A percentile compares a stretch with the other conserved stretches of the same genome.
These are phyloP conservation scores for Tauraco hartlaubi DNA, from an alignment of 2,797 vertebrate species.

Conservation along the genomic window DNA sequence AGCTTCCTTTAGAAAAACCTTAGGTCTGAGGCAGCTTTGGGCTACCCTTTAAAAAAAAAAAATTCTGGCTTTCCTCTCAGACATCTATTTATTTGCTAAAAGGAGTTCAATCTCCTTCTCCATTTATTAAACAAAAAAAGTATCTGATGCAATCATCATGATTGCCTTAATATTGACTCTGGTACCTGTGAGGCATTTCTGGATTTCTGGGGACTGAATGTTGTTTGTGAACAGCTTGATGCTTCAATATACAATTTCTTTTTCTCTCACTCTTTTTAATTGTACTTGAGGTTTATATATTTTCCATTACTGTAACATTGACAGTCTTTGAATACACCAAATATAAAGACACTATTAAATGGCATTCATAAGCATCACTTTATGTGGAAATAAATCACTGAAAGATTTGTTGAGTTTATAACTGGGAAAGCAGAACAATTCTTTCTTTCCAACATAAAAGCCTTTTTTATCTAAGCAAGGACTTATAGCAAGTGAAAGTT, in stretches of 20 bases:
- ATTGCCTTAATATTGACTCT: constrained; percentile 37
- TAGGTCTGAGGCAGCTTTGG: not conserved
- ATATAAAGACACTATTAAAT: not conserved
- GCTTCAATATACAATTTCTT: constrained; percentile 26
- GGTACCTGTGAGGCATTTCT: not conserved
- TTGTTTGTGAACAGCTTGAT: constrained; percentile 31
- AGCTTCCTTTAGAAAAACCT: not conserved
- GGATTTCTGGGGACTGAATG: not conserved
- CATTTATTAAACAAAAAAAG: constrained; percentile 24
- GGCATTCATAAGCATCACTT: not conserved
- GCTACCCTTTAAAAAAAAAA: not conserved
- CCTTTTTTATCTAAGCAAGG: constrained; percentile 6
- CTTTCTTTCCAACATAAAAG: not conserved
- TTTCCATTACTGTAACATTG: not conserved
- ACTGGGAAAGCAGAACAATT: not conserved
- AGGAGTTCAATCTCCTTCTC: not conserved
- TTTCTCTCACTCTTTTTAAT: constrained; percentile 45
- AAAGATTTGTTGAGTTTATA: not conserved
- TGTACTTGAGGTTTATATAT: constrained; percentile 35
- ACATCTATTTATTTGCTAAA: constrained; percentile 9
- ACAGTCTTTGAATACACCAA: not conserved
- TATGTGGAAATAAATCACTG: not conserved
- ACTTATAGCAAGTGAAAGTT: not conserved
- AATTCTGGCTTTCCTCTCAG: not conserved
- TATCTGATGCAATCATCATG: not conserved